A percentile compares a stretch with the other conserved stretches of the same genome.
These are phyloP conservation scores for Drosophila tristis DNA, from an alignment of 1,140 invertebrate species.

Conservation along the genomic window DNA sequence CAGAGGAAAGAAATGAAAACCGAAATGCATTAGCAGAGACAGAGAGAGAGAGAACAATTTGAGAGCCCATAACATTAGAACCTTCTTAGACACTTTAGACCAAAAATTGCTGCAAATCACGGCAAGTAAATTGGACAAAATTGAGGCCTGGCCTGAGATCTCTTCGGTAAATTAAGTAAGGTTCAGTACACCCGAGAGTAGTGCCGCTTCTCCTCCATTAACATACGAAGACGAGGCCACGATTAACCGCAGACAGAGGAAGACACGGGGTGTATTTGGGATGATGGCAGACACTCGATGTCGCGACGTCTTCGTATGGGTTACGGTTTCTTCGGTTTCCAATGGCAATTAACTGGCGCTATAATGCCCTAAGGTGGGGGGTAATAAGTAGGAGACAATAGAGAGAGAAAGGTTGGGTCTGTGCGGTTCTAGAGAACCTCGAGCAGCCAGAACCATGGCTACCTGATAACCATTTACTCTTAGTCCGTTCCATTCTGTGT, in stretches of 20 bases:
- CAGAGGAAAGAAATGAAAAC: conserved; percentile 16
- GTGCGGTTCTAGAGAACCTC: not conserved
- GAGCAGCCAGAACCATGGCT: no score
- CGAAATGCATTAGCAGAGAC: conserved; percentile 62
- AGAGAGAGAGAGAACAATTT: conserved; percentile 36
- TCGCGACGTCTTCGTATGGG: conserved; percentile 47
- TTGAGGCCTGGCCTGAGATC: conserved; percentile 51
- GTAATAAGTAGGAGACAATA: not conserved
- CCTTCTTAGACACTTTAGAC: conserved; percentile 79
- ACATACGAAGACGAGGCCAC: conserved; percentile 40
- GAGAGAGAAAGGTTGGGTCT: not conserved
- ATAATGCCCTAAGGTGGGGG: conserved; percentile 27
- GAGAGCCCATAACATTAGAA: conserved; percentile 78
- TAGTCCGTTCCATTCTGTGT: no score
- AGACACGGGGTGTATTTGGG: not conserved
- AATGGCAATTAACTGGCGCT: conserved; percentile 73
- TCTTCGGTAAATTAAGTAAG: conserved; percentile 66
- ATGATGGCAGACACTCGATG: conserved; percentile 42
- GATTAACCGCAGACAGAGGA: conserved; percentile 53
- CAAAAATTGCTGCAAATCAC: conserved; percentile 77
- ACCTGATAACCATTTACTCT: no score
- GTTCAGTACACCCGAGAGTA: conserved; percentile 24
- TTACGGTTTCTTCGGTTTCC: conserved; percentile 41
- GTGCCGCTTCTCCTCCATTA: conserved; percentile 48
- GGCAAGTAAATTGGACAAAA: conserved; percentile 76